These are phyloP conservation scores for Phaetusa simplex DNA, from an alignment of 2,113 vertebrate genomes.

Conservation along the genomic window DNA sequence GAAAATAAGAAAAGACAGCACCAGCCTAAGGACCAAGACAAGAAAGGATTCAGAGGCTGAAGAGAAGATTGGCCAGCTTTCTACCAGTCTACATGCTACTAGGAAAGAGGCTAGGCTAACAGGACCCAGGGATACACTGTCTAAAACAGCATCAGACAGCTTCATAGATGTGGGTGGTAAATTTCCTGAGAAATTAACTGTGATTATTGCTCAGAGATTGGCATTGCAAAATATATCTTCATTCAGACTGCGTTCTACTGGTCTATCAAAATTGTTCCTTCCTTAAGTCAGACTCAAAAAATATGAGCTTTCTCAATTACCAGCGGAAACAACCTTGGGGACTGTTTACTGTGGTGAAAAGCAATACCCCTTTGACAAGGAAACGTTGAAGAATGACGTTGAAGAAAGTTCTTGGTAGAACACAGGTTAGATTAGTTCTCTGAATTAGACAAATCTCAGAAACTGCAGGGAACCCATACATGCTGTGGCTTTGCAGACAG, in stretches of 20 bases:
- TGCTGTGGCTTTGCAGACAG: neutral
- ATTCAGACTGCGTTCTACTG: neutral
- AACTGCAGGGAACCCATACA: neutral
- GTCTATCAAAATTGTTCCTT: neutral
- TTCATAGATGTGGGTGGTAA: neutral
- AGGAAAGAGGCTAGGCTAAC: neutral
- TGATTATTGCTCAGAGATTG: neutral
- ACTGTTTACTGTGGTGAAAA: neutral
- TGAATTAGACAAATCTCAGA: neutral
- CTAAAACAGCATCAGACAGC: neutral
- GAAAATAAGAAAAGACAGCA: neutral
- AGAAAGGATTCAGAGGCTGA: neutral
- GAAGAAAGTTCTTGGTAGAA: neutral
- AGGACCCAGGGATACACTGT: neutral
- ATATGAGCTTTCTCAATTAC: neutral
- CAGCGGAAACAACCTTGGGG: neutral
- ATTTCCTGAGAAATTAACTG: neutral
- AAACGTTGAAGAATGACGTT: neutral
- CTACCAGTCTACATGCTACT: neutral
- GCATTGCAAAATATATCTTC: neutral
- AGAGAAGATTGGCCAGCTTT: neutral
- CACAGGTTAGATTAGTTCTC: neutral
- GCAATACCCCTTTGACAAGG: neutral
- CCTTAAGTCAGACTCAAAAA: neutral
- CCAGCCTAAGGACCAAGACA: neutral